These are phyloP conservation scores for Poeciliopsis paucimaculata DNA, from an alignment of 2,797 vertebrate species.

Conservation along the genomic window DNA sequence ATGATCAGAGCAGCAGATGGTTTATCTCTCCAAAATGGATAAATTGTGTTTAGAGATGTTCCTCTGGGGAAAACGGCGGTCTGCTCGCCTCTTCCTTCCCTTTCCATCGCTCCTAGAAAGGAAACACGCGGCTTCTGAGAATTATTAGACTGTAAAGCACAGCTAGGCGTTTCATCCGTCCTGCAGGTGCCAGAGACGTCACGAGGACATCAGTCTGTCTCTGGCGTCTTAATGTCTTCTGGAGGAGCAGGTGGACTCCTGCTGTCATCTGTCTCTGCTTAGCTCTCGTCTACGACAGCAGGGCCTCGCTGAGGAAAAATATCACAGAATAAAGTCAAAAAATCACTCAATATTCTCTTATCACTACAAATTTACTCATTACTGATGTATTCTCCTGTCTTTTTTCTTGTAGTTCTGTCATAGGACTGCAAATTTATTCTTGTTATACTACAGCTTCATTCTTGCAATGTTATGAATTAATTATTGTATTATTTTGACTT, in stretches of 20 bases:
- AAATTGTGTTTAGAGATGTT: conserved; percentile 83
- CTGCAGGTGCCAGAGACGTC: conserved; percentile 64
- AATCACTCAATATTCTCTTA: too few relatives aligned
- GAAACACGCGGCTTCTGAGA: conserved; percentile 62
- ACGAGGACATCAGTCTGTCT: conserved; percentile 49
- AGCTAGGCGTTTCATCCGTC: conserved; percentile 64
- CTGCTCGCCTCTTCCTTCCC: conserved; percentile 63
- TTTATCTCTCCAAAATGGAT: conserved; percentile 83
- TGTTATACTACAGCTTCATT: too few relatives aligned
- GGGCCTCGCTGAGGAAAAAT: too few relatives aligned
- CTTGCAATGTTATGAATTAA: too few relatives aligned
- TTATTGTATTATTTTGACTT: too few relatives aligned
- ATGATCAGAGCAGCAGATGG: conserved; percentile 77
- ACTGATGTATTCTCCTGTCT: too few relatives aligned
- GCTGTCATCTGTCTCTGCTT: conserved; percentile 31
- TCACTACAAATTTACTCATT: too few relatives aligned
- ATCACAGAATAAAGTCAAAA: too few relatives aligned
- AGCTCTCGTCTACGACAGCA: background rate
- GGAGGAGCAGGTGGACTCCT: conserved; percentile 56
- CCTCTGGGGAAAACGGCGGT: conserved; percentile 70
- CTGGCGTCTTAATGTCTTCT: conserved; percentile 36
- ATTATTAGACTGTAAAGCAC: conserved; percentile 72
- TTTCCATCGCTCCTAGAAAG: conserved; percentile 58
- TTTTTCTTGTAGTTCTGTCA: too few relatives aligned
- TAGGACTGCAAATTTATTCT: too few relatives aligned